These are phyloP conservation scores for Alviniconcha marisindica DNA, from an alignment of 1,140 invertebrate genomes.

Conservation along the genomic window DNA sequence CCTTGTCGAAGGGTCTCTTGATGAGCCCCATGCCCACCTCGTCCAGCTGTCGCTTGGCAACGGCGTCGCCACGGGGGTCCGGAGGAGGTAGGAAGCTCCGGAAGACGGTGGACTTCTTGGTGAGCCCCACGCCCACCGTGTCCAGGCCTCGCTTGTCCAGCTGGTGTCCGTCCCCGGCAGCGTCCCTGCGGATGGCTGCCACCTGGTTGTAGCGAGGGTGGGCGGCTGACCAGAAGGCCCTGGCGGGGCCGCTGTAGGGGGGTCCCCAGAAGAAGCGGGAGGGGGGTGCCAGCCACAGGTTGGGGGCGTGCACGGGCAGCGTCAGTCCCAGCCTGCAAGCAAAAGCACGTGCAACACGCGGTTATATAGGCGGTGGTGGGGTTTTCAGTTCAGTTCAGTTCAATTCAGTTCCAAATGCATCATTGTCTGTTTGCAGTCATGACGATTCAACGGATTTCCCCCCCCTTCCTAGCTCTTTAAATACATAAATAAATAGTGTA, in stretches of 20 bases:
- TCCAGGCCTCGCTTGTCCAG: conserved; percentile 27
- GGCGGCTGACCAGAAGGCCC: not conserved
- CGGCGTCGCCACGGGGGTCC: not conserved
- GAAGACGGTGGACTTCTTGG: conserved; percentile 30
- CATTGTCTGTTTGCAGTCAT: no score
- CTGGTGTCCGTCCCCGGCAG: not conserved
- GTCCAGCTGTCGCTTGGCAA: not conserved
- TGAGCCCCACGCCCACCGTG: conserved; percentile 16
- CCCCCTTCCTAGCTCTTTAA: no score
- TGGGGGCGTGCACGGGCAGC: not conserved
- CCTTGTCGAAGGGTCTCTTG: not conserved
- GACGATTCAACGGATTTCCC: no score
- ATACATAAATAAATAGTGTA: no score
- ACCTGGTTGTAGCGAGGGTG: not conserved
- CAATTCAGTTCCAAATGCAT: no score
- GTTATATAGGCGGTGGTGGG: no score
- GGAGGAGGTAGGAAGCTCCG: not conserved
- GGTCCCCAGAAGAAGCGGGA: conserved; percentile 22
- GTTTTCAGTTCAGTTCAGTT: no score
- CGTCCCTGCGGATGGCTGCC: conserved; percentile 6
- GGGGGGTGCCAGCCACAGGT: not conserved
- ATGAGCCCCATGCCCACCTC: not conserved
- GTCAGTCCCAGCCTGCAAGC: not conserved
- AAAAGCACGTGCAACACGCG: no score
- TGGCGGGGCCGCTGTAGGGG: conserved; percentile 3